A percentile compares a stretch with the other conserved stretches of the same genome.
Evolutionary conservation across 2,797 vertebrate species (phyloP).

Genomic region (Anabacerthia variegaticeps): DNA sequence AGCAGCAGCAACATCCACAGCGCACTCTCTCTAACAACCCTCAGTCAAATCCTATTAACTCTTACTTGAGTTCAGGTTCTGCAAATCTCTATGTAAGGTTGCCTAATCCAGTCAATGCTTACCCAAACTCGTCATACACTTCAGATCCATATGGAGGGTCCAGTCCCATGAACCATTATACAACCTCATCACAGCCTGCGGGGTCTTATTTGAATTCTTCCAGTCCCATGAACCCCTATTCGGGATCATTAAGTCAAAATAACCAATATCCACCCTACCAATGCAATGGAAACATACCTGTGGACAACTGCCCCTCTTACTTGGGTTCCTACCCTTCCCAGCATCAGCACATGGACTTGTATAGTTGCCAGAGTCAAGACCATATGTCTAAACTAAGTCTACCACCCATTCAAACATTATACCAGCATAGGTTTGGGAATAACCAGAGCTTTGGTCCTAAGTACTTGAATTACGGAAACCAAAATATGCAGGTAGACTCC

Average conservation of each 20-base stretch:
- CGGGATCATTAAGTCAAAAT: slow-evolving; percentile 78
- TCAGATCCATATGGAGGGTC: slow-evolving; percentile 81
- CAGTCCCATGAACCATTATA: slow-evolving; percentile 81
- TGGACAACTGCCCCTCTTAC: slow-evolving; percentile 84
- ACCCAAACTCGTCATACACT: slow-evolving; percentile 84
- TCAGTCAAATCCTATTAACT: slow-evolving; percentile 76
- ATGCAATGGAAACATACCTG: slow-evolving; percentile 86
- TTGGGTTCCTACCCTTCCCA: slow-evolving; percentile 82
- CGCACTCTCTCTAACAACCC: slow-evolving; percentile 73
- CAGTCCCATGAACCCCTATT: slow-evolving; percentile 80
- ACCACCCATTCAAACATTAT: slow-evolving; percentile 83
- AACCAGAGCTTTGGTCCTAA: slow-evolving; percentile 84
- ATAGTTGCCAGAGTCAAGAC: slow-evolving; percentile 84
- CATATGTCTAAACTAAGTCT: slow-evolving; percentile 74
- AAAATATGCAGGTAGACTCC: slow-evolving; percentile 85
- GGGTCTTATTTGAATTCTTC: slow-evolving; percentile 89
- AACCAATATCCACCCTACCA: slow-evolving; percentile 86
- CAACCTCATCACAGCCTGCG: slow-evolving; percentile 80
- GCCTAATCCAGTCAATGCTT: slow-evolving; percentile 79
- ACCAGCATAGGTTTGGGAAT: slow-evolving; percentile 87
- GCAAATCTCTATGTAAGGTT: slow-evolving; percentile 81
- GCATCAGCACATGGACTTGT: slow-evolving; percentile 88
- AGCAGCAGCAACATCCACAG: slow-evolving; percentile 55
- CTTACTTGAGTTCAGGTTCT: slow-evolving; percentile 81
- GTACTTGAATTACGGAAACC: slow-evolving; percentile 86